Evolutionary conservation across 2,797 vertebrate genomes (phyloP), one percentile per base, ranked within the genome.

Genomic region (Paratrypauchen microcephalus): DNA sequence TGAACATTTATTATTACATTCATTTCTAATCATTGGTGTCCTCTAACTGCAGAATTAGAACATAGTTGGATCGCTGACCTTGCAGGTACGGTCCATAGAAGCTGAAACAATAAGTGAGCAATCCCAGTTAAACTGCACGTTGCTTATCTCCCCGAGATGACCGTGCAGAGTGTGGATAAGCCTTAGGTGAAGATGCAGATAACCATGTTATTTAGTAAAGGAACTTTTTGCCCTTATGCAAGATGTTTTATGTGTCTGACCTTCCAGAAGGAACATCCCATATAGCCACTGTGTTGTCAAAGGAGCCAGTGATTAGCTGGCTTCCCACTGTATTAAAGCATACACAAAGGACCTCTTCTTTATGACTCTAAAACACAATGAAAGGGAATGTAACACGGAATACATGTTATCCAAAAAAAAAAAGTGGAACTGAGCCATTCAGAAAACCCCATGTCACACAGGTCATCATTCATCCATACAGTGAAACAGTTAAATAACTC

Each of bases 81-180:
- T 97, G 90, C 94, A 95, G 12, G 93, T 97, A 91, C 95, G 97
- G 85, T 98, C 97, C 94, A 97, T 94, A 18, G 97, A 99, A 78
- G 94, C 95, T 3, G 94, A 93, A 69, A 94, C 87, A 52, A 98
- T 94, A 6, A 97, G 92, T 24, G 96, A 95, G 81, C 95, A 95
- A 79, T 97, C 94, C 97, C 97, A 99, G 87, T 91, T 99, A 85
- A 98, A 97, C 73, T 96, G 92, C 39, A 94, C 94, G n/a, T 94
- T 96, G 80, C 94, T 97, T 67, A 99, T 96, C 89, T 98, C 97
- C 28, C 92, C 96, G 12, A 79, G 81, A 81, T 99, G 97, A 18
- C 95, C 96, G 12, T 89, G 91, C 80, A 99, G 87, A 71, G 88
- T 93, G 76, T 95, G 92, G 52, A 96, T 70, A 60, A 91, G 92